Evolutionary conservation across 2,797 vertebrate species (phyloP), one percentile per base, ranked within the genome.

Genomic region (Kryptolebias ocellatus): DNA sequence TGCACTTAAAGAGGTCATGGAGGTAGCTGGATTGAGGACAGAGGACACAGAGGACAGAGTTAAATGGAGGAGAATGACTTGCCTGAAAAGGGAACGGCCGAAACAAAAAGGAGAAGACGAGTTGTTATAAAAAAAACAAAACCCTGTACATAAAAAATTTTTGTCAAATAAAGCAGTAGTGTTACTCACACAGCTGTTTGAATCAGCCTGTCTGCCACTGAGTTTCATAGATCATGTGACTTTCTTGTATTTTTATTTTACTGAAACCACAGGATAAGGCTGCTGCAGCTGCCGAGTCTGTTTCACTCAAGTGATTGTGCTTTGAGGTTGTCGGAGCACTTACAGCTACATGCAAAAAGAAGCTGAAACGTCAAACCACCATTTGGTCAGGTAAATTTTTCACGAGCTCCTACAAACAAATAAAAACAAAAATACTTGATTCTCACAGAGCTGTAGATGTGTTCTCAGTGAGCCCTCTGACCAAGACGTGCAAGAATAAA

Each of bases 191-290:
- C 1, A 49, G 11, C 6, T 29, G 56, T 64, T 55, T 60, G 5
- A 76, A 65, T 64, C 24, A 14, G 16, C n/a, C n/a, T 15, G 9
- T 34, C 18, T 64, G 37, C 31, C 8, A 34, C 58, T 5, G 11
- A 75, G 60, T 78, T 78, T 81, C 78, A 31, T 60, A 46, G 46
- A 49, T 64, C 45, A 46, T 5, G 2, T 59, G 70, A 50, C 54
- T 62, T 12, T 2, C 16, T 27, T 79, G 45, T 61, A n/a, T 37
- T 39, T 20, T 34, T 72, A n/a, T 47, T 44, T 24, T 10, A 63
- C 28, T 60, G 51, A 81, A 79, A 83, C 75, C 67, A 77, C 72
- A 73, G 63, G 12, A 63, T 9, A 51, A 64, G 27, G 2, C 24
- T 39, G 28, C 29, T 52, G 20, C 54, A 46, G 57, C 61, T 64